phyloP scores from a whole-genome alignment of 2,797 vertebrate species.

The Sandelia bainsii region DNA sequence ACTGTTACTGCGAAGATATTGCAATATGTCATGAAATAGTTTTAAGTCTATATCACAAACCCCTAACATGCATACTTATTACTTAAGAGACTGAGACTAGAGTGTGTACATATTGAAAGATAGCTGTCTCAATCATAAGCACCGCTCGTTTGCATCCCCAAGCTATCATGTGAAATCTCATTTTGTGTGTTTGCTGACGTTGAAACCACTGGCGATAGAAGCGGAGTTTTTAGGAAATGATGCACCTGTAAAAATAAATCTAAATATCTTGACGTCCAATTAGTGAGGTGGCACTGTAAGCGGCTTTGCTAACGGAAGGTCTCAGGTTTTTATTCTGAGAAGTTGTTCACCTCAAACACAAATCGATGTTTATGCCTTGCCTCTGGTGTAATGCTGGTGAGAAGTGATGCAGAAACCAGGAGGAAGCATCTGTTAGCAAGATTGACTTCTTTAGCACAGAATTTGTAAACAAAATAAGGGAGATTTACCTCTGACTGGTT shows the following conservation, averaged over 20 bases:
- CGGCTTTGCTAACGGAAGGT: slow-evolving; percentile 3
- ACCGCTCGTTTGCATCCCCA: not conserved
- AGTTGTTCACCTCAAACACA: slow-evolving; percentile 33
- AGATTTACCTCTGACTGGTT: slow-evolving; percentile 8
- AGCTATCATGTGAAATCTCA: slow-evolving; percentile 9
- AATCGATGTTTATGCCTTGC: slow-evolving; percentile 8
- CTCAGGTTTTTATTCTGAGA: slow-evolving; percentile 31
- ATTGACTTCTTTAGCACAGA: slow-evolving; percentile 1
- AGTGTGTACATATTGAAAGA: too few species aligned
- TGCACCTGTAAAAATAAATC: too few species aligned
- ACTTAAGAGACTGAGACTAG: too few species aligned
- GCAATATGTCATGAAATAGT: too few species aligned
- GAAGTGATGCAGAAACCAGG: slow-evolving; percentile 31
- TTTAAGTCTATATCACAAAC: too few species aligned
- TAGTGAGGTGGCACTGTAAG: slow-evolving; percentile 21
- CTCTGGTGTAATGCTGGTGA: not conserved
- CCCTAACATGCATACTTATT: too few species aligned
- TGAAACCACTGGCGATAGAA: not conserved
- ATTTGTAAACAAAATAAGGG: slow-evolving; percentile 8
- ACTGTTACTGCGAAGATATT: too few species aligned
- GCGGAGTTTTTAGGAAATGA: too few species aligned
- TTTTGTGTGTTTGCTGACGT: slow-evolving; percentile 8
- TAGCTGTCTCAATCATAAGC: not conserved
- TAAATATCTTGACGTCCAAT: too few species aligned
- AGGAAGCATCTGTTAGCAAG: slow-evolving; percentile 1